A percentile compares a stretch with the other conserved stretches of the same genome.
Evolutionary conservation across 2,888 invertebrate genomes (phyloP).

Genomic region (Watsonalla binaria): DNA sequence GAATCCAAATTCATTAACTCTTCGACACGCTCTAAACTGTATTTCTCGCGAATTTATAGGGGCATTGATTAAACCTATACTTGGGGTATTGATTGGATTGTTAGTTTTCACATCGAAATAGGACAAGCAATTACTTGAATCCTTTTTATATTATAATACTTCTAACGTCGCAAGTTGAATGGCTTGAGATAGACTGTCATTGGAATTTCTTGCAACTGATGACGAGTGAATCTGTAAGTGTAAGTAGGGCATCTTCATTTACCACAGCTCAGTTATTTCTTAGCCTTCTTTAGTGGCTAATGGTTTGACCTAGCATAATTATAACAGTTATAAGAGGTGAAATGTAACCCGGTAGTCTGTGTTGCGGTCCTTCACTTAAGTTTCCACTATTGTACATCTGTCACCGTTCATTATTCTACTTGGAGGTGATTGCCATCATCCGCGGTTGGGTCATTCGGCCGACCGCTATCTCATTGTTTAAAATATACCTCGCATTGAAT

Average conservation of each 20-base stretch:
- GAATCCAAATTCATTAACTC: too few relatives aligned
- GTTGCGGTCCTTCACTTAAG: constrained; percentile 20
- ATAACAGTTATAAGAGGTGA: background rate
- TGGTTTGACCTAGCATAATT: background rate
- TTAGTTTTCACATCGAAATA: too few relatives aligned
- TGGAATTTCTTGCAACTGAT: too few relatives aligned
- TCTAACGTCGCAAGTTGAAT: too few relatives aligned
- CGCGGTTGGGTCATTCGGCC: constrained; percentile 17
- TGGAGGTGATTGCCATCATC: constrained; percentile 1
- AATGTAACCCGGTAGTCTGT: constrained; percentile 12
- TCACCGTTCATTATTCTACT: constrained; percentile 22
- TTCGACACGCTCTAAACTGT: too few relatives aligned
- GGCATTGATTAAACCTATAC: too few relatives aligned
- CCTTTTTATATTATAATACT: too few relatives aligned
- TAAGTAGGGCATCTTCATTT: background rate
- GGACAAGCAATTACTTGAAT: too few relatives aligned
- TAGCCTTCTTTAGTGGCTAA: background rate
- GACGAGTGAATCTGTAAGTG: too few relatives aligned
- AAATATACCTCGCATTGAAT: constrained; percentile 16
- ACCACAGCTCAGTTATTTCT: background rate
- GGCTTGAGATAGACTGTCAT: too few relatives aligned
- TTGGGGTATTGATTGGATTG: too few relatives aligned
- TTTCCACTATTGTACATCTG: constrained; percentile 27
- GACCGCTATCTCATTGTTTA: constrained; percentile 14
- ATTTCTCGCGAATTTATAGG: too few relatives aligned